Evolutionary conservation across 64 coral and sea anemone genomes (phyloP).

Genomic region (Exaiptasia diaphana): DNA sequence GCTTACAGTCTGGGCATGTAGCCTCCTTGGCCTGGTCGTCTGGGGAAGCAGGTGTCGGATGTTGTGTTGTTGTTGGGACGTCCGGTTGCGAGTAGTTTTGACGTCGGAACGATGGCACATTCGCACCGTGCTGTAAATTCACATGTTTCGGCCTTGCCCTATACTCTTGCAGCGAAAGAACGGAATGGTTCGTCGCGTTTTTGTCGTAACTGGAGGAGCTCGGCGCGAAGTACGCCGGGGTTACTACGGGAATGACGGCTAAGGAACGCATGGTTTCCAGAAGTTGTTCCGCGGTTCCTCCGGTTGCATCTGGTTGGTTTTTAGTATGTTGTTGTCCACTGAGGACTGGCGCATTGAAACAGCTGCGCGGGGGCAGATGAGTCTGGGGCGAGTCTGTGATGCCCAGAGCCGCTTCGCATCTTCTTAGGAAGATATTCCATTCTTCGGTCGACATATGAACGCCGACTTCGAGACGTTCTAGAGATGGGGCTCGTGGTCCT

Average conservation of each 20-base stretch:
- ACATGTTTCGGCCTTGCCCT: too few species aligned
- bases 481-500: neutral
- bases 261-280: neutral
- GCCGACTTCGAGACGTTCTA: slow-evolving; percentile 36
- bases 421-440: neutral
- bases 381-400: slow-evolving; percentile 10
- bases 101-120: slow-evolving; percentile 11
- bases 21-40: slow-evolving; percentile 1
- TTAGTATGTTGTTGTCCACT: slow-evolving; percentile 27
- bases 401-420: neutral
- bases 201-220: too few species aligned
- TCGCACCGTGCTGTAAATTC: too few species aligned
- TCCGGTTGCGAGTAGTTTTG: slow-evolving; percentile 5
- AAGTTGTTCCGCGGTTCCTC: neutral
- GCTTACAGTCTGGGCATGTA: slow-evolving; percentile 1
- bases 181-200: too few species aligned
- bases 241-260: neutral
- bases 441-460: slow-evolving; percentile 26
- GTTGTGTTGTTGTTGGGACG: neutral
- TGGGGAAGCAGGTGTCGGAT: neutral
- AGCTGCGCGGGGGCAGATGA: slow-evolving; percentile 29
- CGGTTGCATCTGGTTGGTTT: neutral
- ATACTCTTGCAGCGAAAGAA: too few species aligned
- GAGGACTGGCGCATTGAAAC: slow-evolving; percentile 32
- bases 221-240: too few species aligned